Conservation (phyloP, 53 echinoderm and acorn worm genomes). For the Antedon mediterranea region DNA sequence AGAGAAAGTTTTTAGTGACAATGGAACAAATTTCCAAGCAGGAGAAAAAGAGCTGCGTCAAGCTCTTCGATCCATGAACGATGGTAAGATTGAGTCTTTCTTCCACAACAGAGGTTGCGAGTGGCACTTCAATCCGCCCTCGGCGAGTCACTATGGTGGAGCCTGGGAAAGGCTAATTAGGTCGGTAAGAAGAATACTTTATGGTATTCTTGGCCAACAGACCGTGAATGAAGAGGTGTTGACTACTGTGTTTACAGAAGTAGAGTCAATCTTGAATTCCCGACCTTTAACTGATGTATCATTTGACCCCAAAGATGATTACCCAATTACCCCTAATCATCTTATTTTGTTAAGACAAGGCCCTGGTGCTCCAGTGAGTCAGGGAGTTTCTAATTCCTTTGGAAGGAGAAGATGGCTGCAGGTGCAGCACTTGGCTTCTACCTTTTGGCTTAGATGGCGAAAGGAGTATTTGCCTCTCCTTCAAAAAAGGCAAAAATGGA, state of each 20-base stretch:
- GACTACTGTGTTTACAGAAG: too few species aligned
- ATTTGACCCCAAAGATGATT: too few species aligned
- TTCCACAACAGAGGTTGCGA: slow-evolving; percentile 9
- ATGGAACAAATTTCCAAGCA: slow-evolving; percentile 13
- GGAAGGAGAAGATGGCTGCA: too few species aligned
- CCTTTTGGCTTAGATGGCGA: slow-evolving; percentile 7
- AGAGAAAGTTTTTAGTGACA: slow-evolving; percentile 6
- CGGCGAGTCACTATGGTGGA: slow-evolving; percentile 15
- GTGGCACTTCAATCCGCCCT: slow-evolving; percentile 14
- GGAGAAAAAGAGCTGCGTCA: slow-evolving; percentile 7
- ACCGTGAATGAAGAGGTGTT: too few species aligned
- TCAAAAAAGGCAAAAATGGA: slow-evolving; percentile 16
- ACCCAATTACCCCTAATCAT: too few species aligned
- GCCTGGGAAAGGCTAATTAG: slow-evolving; percentile 17
- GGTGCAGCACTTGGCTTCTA: too few species aligned
- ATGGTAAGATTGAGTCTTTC: not conserved
- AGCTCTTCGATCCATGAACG: slow-evolving; percentile 9
- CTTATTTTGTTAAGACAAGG: too few species aligned
- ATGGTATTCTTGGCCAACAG: too few species aligned
- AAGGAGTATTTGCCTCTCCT: slow-evolving; percentile 2
- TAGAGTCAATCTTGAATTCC: too few species aligned
- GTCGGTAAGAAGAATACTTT: not conserved
- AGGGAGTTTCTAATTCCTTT: too few species aligned
- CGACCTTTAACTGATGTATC: too few species aligned
- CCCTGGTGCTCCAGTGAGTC: too few species aligned